Evolutionary conservation across 2,888 invertebrate genomes (phyloP), one percentile per base, ranked within the genome.

Genomic region (Aproaerema taeniolella): DNA sequence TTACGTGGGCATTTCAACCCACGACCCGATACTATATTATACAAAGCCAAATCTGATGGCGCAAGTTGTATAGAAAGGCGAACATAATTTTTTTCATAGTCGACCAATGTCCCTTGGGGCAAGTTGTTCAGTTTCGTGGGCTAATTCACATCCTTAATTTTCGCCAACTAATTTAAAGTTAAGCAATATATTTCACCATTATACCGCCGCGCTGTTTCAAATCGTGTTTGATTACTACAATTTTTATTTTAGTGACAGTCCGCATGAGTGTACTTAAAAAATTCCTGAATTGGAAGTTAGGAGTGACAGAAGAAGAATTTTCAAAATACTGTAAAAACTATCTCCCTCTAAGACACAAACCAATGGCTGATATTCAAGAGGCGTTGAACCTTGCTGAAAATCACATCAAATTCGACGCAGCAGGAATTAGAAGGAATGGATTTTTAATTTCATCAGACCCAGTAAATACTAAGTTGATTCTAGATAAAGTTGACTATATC

Each of bases 361-460:
- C 86, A 2, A 73, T 80, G 71, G 55, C 61, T 15, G 78, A 78
- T 41, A 78, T 92, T 4, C 85, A 86, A 54, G 76, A 87, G 60
- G 86, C 89, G 38, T 67, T 92, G 10, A 60, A 87, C 20, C 52
- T 91, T 42, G 87, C 91, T 1, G 67, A 88, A 45, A 70, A 83
- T 31, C 82, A 89, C 2, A 70, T 93, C 1, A 87, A 89, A 29
- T 88, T 92, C 48, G 61, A 87, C 3, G 59, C 63, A 11, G 76
- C 79, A 7, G 73, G 73, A 49, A 87, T 94, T 8, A 74, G 78
- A 46, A 88, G 88, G 42, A 88, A 91, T 67, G 87, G 87, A 0
- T 92, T 89, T 48, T 60, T 93, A 1, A 66, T 92, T 31, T 75
- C 88, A 35, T 76, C 79, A 1, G 89, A 91, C 59, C 90, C 91